Evolutionary conservation across 37 sponge, comb jelly and placozoan species (phyloP).

Genomic region (Beroe ovata): DNA sequence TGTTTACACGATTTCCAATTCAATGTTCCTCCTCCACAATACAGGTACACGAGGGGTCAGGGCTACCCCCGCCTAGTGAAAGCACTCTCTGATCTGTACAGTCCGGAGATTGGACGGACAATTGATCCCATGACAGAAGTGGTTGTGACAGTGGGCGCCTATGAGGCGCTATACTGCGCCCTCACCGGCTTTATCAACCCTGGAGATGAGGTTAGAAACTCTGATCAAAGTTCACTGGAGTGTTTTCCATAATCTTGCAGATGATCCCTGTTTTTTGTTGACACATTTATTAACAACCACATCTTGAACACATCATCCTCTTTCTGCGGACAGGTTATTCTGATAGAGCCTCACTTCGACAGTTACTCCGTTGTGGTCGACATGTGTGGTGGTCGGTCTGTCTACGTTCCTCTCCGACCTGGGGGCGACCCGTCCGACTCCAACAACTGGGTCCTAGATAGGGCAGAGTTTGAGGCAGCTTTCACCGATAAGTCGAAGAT

Average conservation of each 20-base stretch:
- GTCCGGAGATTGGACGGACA: conserved; percentile 71
- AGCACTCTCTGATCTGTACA: conserved; percentile 82
- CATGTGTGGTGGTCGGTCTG: conserved; percentile 75
- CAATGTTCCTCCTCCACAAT: too few relatives aligned
- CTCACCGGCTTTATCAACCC: conserved; percentile 79
- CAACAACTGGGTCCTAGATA: conserved; percentile 78
- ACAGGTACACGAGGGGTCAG: conserved; percentile 68
- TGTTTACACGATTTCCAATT: too few relatives aligned
- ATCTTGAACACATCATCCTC: too few relatives aligned
- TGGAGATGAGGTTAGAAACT: conserved; percentile 94
- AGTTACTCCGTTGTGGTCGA: conserved; percentile 84
- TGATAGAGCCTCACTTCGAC: conserved; percentile 96
- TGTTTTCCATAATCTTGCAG: too few relatives aligned
- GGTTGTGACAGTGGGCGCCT: conserved; percentile 79
- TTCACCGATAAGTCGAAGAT: conserved; percentile 85
- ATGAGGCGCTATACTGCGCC: conserved; percentile 75
- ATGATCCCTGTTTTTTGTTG: too few relatives aligned
- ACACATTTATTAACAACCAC: too few relatives aligned
- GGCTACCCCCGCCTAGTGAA: conserved; percentile 90
- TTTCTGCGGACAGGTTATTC: conserved; percentile 88
- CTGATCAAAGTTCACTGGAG: too few relatives aligned
- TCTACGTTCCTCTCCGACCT: conserved; percentile 84
- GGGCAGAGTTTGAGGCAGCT: conserved; percentile 80
- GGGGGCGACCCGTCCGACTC: conserved; percentile 13
- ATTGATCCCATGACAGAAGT: conserved; percentile 87